Evolutionary conservation across 2,797 vertebrate species (phyloP).

Genomic region (Sarcoramphus papa): DNA sequence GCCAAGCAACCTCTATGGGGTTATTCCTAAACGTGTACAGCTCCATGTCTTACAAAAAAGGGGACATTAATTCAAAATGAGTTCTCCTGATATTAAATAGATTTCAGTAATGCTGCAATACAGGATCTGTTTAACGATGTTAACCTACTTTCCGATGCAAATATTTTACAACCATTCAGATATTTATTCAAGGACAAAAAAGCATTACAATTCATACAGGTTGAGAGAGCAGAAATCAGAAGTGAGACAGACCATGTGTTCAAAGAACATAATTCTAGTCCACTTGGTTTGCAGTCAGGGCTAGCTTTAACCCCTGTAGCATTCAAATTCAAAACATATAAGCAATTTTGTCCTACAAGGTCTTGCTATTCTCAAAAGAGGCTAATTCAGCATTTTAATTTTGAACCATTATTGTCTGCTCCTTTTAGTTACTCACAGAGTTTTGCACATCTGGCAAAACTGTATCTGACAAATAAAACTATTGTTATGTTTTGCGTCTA

Average conservation of each 20-base stretch:
- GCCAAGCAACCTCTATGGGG: background rate
- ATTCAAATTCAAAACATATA: background rate
- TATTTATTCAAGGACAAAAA: background rate
- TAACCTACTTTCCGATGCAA: conserved; percentile 46
- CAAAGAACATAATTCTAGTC: background rate
- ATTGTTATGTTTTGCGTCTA: background rate
- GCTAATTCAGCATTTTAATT: background rate
- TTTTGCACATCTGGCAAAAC: background rate
- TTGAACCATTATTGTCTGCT: background rate
- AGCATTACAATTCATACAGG: background rate
- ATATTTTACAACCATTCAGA: conserved; percentile 51
- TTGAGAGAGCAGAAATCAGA: background rate
- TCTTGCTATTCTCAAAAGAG: background rate
- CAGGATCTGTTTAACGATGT: conserved; percentile 14
- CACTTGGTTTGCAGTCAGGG: background rate
- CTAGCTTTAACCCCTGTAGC: conserved; percentile 24
- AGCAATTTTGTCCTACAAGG: background rate
- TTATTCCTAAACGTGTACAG: background rate
- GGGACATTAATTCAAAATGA: conserved; percentile 31
- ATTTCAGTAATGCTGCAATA: conserved; percentile 43
- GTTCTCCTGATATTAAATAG: conserved; percentile 34
- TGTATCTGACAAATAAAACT: background rate
- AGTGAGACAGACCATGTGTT: background rate
- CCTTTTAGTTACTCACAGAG: background rate
- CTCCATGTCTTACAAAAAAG: background rate